A percentile compares a stretch with the other conserved stretches of the same genome.
phyloP scores from a whole-genome alignment of 2,888 invertebrate genomes.

The Metacarcinus magister region DNA sequence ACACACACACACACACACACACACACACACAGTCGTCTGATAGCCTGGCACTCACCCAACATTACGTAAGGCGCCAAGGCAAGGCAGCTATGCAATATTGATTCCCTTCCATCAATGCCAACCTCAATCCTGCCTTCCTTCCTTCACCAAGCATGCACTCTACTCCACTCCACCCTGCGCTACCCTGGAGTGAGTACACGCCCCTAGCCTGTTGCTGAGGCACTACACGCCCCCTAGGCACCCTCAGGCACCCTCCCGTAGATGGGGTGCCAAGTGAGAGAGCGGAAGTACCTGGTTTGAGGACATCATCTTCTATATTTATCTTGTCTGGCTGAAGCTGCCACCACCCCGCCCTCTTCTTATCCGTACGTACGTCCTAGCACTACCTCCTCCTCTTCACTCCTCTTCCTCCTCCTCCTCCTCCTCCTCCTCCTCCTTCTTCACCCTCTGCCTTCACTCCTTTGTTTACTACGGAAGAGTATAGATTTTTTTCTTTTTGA shows the following conservation, averaged over 20 bases:
- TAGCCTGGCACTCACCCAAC: slow-evolving; percentile 83
- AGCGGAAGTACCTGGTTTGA: background rate
- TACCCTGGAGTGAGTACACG: background rate
- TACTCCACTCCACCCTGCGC: too few relatives aligned
- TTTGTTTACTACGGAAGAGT: background rate
- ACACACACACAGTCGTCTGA: background rate
- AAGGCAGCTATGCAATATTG: background rate
- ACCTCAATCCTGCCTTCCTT: background rate
- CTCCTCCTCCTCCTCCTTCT: background rate
- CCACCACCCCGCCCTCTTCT: background rate
- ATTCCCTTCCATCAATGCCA: background rate
- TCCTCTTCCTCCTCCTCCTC: background rate
- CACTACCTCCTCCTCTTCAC: background rate
- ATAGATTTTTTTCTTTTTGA: background rate
- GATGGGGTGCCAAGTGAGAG: background rate
- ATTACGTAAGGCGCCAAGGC: background rate
- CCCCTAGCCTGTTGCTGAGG: background rate
- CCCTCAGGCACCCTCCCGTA: background rate
- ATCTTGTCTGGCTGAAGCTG: background rate
- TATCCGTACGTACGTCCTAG: background rate
- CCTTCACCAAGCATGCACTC: background rate
- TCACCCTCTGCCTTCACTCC: background rate
- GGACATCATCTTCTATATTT: background rate
- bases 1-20: slow-evolving; percentile 63
- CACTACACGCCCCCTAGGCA: background rate